Conservation (phyloP, 2,113 vertebrate species). For the Melospiza georgiana region DNA sequence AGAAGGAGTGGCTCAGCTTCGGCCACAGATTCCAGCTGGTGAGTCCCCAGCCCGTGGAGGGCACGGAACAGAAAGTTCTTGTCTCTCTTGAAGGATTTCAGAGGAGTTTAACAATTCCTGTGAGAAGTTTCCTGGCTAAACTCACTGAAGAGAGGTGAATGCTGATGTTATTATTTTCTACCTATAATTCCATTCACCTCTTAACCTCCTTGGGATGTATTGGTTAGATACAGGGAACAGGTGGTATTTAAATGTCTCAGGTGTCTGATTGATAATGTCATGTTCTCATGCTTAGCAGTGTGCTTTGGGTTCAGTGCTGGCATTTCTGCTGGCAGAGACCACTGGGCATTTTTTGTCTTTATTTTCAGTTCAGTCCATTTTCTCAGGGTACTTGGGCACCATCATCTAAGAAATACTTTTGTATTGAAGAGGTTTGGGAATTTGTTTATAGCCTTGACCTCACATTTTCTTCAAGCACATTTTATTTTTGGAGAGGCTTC, state of each 20-base stretch:
- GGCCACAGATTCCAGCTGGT: constrained; percentile 97
- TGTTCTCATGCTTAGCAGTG: background rate
- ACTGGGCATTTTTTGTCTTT: background rate
- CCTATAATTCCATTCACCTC: background rate
- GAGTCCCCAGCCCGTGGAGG: constrained; percentile 44
- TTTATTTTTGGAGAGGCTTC: background rate
- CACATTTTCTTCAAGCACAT: background rate
- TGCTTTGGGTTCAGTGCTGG: background rate
- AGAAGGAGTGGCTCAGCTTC: constrained; percentile 97
- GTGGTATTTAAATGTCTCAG: background rate
- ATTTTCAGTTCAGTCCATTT: background rate
- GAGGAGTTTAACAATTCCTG: background rate
- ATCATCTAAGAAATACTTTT: background rate
- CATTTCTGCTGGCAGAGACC: background rate
- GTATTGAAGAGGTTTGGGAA: background rate
- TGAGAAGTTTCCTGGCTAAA: background rate
- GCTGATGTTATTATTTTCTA: background rate
- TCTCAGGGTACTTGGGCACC: background rate
- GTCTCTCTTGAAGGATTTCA: background rate
- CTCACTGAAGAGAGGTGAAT: background rate
- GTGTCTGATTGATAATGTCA: background rate
- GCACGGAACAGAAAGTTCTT: background rate
- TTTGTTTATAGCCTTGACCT: background rate
- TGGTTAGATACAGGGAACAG: background rate
- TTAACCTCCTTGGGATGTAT: background rate